phyloP scores from a whole-genome alignment of 2,888 invertebrate species.

The Cheiracanthium punctorium region DNA sequence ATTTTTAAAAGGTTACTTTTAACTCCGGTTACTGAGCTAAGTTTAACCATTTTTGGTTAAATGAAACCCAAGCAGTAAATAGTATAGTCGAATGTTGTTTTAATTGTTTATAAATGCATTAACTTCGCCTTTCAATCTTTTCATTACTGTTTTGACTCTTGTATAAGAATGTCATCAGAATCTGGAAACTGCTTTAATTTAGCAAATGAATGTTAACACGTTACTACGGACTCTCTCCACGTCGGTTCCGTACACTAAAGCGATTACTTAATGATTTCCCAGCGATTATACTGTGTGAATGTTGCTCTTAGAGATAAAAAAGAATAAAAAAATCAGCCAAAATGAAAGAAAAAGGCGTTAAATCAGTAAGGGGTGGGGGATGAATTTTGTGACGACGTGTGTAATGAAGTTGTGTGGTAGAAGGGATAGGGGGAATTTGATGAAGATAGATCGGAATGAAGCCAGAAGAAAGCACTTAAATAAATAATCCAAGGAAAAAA shows the following conservation, averaged over 20 bases:
- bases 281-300: background rate
- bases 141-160: too few species aligned
- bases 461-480: slow-evolving; percentile 53
- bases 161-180: too few species aligned
- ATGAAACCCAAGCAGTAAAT: too few species aligned
- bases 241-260: background rate
- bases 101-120: too few species aligned
- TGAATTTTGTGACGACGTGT: slow-evolving; percentile 20
- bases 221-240: background rate
- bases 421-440: slow-evolving; percentile 10
- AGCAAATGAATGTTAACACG: too few species aligned
- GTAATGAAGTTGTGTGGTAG: slow-evolving; percentile 42
- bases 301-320: background rate
- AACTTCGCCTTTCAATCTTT: too few species aligned
- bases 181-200: too few species aligned
- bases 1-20: too few species aligned
- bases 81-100: too few species aligned
- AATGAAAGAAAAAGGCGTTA: background rate
- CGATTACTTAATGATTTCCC: background rate
- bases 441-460: slow-evolving; percentile 58
- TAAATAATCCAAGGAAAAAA: slow-evolving; percentile 26
- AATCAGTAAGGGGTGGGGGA: background rate
- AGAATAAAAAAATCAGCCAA: background rate
- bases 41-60: too few species aligned
- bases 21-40: too few species aligned